Evolutionary conservation across 2,888 invertebrate genomes (phyloP).

Genomic region (Ferdinandea cuprea): DNA sequence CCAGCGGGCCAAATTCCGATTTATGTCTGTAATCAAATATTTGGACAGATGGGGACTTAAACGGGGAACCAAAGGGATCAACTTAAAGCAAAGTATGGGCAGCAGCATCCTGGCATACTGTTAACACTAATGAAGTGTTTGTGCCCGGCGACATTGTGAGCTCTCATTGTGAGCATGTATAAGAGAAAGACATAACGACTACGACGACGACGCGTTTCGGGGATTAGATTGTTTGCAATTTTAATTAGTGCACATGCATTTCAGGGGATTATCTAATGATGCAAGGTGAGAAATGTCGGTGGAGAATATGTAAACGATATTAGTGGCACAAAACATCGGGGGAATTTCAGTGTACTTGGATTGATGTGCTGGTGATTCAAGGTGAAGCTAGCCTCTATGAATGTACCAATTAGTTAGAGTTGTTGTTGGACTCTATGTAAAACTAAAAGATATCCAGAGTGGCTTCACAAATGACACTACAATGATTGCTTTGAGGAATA

Average conservation of each 20-base stretch:
- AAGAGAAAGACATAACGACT: too few species aligned
- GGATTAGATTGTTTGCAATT: conserved; percentile 73
- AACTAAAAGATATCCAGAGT: too few species aligned
- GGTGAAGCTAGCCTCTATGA: too few species aligned
- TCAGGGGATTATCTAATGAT: conserved; percentile 64
- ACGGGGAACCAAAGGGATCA: conserved; percentile 6
- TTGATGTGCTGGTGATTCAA: too few species aligned
- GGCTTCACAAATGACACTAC: too few species aligned
- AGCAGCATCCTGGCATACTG: conserved; percentile 38
- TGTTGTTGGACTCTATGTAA: too few species aligned
- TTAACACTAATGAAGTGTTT: conserved; percentile 73
- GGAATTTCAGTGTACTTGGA: background rate
- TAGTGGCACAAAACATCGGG: background rate
- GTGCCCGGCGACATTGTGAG: conserved; percentile 29
- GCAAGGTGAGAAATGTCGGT: conserved; percentile 47
- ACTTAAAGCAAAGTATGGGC: conserved; percentile 5
- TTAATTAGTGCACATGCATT: conserved; percentile 72
- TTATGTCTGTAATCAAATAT: conserved; percentile 74
- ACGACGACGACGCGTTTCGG: conserved; percentile 43
- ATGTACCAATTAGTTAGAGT: too few species aligned
- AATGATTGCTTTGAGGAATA: too few species aligned
- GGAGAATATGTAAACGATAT: conserved; percentile 40
- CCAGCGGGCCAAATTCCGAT: conserved; percentile 56
- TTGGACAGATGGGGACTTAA: conserved; percentile 70
- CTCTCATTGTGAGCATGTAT: conserved; percentile 17